Base-by-base conservation (phyloP, 2,113 vertebrate genomes). In the Phocoena sinus region DNA sequence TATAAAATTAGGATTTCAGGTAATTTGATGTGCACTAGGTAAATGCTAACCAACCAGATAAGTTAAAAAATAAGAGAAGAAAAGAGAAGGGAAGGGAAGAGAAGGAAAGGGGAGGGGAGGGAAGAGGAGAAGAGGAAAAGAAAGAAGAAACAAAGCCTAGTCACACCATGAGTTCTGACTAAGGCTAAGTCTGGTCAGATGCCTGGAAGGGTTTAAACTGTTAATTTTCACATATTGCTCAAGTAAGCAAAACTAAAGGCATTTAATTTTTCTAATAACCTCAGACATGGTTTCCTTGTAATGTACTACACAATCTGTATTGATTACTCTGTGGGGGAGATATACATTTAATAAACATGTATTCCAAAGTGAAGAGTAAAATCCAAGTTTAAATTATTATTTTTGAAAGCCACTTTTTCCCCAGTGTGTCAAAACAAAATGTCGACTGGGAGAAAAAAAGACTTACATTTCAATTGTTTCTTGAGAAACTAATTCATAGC, bases 291-390 rank as follows among this genome's bases (percentile, higher is more conserved):
- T 98, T 98, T 98, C 96, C 96, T 98, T 95, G 95, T 98, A 98
- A 99, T 98, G 97, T 98, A 98, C 98, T 98, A 98, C 98, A 98
- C 97, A 98, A 98, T 98, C 98, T 98, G 95, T 98, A 99, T 98
- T 98, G 98, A 99, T 98, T 98, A 98, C 95, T 98, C 98, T 97
- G 97, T 98, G 85, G 60, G 97, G 90, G 87, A 98, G 98, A 98
- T 98, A 98, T 23, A 41, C 91, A 92, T 98, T 98, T 98, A 98
- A 98, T 97, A 98, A 98, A 98, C 97, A 98, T 97, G 92, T 92
- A 98, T 98, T 98, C 97, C 97, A 98, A 98, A 97, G 94, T 80
- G 93, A 98, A 98, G 97, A 73, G 76, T 97, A 98, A 98, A 98
- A 98, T 98, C 98, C 89, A 98, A 98, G 90, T 93, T 96, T 97